Conservation (phyloP, 1,140 invertebrate genomes). For the Tetragonula clypearis region DNA sequence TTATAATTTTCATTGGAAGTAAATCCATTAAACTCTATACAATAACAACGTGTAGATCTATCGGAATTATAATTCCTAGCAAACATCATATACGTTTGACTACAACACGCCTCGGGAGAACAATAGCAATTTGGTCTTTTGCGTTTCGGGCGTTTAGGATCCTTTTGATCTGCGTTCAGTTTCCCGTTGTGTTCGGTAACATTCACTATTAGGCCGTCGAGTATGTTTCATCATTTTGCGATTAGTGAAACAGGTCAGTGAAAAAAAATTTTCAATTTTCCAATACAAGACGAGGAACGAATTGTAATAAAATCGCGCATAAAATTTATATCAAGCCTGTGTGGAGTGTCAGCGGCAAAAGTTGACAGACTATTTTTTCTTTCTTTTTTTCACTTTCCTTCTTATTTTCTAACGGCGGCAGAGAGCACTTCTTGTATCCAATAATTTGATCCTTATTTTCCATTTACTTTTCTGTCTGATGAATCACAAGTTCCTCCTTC, state of each 20-base stretch:
- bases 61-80: background rate
- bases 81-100: background rate
- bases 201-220: background rate
- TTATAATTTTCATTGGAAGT: no score
- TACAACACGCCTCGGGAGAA: background rate
- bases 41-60: no score
- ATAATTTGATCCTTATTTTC: no score
- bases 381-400: no score
- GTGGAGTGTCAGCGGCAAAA: no score
- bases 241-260: background rate
- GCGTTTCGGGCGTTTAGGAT: background rate
- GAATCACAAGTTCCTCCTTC: no score
- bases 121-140: background rate
- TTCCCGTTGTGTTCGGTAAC: background rate
- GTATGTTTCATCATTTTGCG: background rate
- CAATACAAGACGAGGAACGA: background rate
- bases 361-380: background rate
- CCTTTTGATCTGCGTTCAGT: background rate
- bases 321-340: no score
- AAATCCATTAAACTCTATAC: no score
- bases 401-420: no score
- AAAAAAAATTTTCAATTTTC: conserved; percentile 39
- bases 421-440: no score
- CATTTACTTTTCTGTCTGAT: no score
- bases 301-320: background rate